Conservation (phyloP, 2,113 vertebrate genomes). For the Hippocampus abdominalis region DNA sequence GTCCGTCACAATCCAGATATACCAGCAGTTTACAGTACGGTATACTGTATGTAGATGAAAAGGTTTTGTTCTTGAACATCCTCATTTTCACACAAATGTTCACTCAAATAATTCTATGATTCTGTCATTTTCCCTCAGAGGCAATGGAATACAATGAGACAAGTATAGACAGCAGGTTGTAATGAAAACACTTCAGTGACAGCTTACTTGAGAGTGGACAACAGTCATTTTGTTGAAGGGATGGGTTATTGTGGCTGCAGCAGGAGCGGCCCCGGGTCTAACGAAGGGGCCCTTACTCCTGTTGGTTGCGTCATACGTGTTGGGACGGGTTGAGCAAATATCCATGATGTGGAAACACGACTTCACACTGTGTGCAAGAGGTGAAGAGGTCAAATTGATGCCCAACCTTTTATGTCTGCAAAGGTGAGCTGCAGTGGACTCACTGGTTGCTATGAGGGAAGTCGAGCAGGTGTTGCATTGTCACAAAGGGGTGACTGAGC, state of each 20-base stretch:
- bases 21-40: no score
- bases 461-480: conserved; percentile 97
- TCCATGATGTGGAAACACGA: conserved; percentile 99
- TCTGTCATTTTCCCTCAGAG: neutral
- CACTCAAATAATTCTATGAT: no score
- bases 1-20: no score
- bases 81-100: no score
- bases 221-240: conserved; percentile 87
- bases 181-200: neutral
- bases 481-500: conserved; percentile 92
- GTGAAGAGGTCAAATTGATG: neutral
- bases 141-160: neutral
- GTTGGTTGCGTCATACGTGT: conserved; percentile 79
- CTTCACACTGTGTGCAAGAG: conserved; percentile 78
- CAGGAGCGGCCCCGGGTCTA: conserved; percentile 78
- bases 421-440: conserved; percentile 37
- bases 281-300: conserved; percentile 86
- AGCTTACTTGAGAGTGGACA: conserved; percentile 86
- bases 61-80: no score
- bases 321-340: conserved; percentile 85
- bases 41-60: no score
- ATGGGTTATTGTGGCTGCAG: conserved; percentile 75
- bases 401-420: neutral
- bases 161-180: neutral
- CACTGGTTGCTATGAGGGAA: conserved; percentile 98